Evolutionary conservation across 2,888 invertebrate species (phyloP).

Genomic region (Thalpophila matura): DNA sequence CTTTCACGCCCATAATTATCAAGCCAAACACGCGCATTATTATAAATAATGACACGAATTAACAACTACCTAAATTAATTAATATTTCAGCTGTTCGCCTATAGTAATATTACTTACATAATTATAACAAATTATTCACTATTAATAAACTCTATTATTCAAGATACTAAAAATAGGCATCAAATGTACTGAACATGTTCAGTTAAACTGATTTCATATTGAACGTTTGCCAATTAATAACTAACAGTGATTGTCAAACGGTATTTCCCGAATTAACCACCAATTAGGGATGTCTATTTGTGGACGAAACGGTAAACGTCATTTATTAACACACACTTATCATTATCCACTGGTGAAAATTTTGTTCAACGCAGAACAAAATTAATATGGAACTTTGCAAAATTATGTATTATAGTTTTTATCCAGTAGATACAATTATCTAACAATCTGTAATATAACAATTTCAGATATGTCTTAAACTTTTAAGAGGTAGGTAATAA

Average conservation of each 20-base stretch:
- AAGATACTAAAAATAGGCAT: background rate
- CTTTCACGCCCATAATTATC: conserved; percentile 17
- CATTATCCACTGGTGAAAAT: too few species aligned
- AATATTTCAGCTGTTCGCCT: background rate
- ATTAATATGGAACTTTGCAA: too few species aligned
- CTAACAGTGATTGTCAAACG: background rate
- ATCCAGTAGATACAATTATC: too few species aligned
- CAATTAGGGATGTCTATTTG: conserved; percentile 3
- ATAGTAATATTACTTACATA: too few species aligned
- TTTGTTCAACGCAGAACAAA: too few species aligned
- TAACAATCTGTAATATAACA: too few species aligned
- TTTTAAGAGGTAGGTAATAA: too few species aligned
- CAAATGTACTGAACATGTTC: conserved; percentile 6
- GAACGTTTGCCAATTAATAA: conserved; percentile 14
- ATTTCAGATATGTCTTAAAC: too few species aligned
- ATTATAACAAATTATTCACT: background rate
- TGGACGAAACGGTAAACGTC: background rate
- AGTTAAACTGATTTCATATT: conserved; percentile 9
- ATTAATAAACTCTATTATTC: background rate
- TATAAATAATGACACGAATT: conserved; percentile 15
- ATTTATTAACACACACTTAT: background rate
- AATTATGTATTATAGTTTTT: too few species aligned
- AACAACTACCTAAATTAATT: conserved; percentile 10
- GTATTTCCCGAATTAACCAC: conserved; percentile 2
- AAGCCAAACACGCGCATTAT: too few species aligned